Percentiles rank a stretch among this genome's conserved stretches.
phyloP scores from a whole-genome alignment of 2,888 invertebrate genomes.

The Lepidonotus clava region DNA sequence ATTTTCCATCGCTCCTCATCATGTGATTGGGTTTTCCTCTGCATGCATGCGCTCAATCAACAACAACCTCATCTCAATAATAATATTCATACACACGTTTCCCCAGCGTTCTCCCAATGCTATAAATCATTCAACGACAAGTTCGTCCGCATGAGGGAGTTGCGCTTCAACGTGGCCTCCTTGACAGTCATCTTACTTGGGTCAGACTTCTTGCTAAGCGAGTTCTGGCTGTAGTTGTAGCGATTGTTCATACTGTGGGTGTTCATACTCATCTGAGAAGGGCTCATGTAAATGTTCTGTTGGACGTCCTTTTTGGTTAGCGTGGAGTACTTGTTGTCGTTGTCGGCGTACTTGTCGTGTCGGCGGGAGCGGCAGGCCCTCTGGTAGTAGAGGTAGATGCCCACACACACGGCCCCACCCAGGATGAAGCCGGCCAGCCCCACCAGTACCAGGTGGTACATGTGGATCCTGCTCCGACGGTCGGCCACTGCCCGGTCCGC shows the following conservation, averaged over 20 bases:
- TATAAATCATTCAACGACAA: slow-evolving; percentile 56
- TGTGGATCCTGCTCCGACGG: slow-evolving; percentile 48
- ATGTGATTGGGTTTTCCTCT: not conserved
- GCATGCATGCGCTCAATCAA: no score
- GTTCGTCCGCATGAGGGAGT: slow-evolving; percentile 62
- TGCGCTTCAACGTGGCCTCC: slow-evolving; percentile 65
- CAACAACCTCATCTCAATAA: no score
- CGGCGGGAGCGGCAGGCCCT: slow-evolving; percentile 46
- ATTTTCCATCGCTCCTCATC: not conserved
- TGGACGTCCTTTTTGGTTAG: slow-evolving; percentile 44
- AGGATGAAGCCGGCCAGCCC: slow-evolving; percentile 68
- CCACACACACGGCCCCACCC: slow-evolving; percentile 67
- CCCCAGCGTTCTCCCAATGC: slow-evolving; percentile 49
- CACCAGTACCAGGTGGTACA: slow-evolving; percentile 67
- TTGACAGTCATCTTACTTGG: slow-evolving; percentile 65
- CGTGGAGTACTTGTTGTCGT: slow-evolving; percentile 53
- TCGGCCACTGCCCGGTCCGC: slow-evolving; percentile 6
- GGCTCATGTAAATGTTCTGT: slow-evolving; percentile 56
- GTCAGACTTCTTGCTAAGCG: slow-evolving; percentile 61
- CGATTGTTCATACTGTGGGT: slow-evolving; percentile 55
- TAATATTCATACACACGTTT: slow-evolving; percentile 45
- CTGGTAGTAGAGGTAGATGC: slow-evolving; percentile 67
- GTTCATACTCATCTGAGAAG: slow-evolving; percentile 60
- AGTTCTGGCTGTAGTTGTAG: slow-evolving; percentile 60
- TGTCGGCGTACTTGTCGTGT: slow-evolving; percentile 50